Conservation (phyloP, 53 echinoderm and acorn worm species). For the Mesocentrotus franciscanus region DNA sequence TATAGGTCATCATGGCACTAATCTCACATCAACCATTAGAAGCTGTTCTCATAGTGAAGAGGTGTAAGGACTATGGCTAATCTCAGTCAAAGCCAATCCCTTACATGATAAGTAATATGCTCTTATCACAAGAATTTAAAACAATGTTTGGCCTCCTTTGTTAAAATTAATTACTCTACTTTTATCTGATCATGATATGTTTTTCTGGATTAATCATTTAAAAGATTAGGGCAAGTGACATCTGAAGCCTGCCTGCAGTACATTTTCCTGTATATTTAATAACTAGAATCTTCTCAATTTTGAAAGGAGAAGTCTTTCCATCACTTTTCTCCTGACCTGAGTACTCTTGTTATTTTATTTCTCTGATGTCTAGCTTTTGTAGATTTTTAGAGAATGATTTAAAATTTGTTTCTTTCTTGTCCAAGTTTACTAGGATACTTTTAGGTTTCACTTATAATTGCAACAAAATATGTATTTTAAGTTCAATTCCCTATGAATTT, state of each 20-base stretch:
- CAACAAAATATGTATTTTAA: background rate
- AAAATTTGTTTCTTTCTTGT: background rate
- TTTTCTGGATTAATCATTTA: too few relatives aligned
- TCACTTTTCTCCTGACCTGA: background rate
- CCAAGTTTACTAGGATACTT: background rate
- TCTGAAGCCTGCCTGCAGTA: too few relatives aligned
- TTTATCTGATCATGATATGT: too few relatives aligned
- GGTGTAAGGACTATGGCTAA: background rate
- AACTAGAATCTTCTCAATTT: too few relatives aligned
- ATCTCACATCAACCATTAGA: background rate
- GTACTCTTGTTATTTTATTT: background rate
- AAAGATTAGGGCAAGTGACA: too few relatives aligned
- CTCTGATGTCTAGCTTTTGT: background rate
- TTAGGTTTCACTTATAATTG: background rate
- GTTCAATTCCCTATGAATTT: background rate
- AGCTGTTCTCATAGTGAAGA: background rate
- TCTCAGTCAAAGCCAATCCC: too few relatives aligned
- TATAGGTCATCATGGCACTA: background rate
- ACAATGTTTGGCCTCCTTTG: too few relatives aligned
- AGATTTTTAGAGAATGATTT: background rate
- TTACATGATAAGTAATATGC: too few relatives aligned
- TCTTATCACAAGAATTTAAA: too few relatives aligned
- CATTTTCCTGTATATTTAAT: too few relatives aligned
- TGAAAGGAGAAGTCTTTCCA: too few relatives aligned
- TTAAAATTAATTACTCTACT: too few relatives aligned